Evolutionary conservation across 2,113 vertebrate species (phyloP).

Genomic region (Microcebus jonahi): DNA sequence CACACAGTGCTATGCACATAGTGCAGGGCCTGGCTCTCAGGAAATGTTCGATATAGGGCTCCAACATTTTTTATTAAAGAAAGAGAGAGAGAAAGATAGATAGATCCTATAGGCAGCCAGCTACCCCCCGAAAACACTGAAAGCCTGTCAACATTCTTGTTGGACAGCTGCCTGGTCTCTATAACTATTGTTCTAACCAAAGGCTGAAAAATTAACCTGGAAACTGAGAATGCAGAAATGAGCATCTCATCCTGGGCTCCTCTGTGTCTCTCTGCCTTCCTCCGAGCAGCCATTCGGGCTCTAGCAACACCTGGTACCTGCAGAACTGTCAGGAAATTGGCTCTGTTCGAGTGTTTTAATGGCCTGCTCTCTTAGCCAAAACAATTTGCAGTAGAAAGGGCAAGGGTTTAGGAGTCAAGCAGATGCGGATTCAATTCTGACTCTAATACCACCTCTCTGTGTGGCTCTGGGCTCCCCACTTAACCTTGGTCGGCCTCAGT

Average conservation of each 20-base stretch:
- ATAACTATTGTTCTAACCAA: neutral
- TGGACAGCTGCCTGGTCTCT: neutral
- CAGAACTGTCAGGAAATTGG: neutral
- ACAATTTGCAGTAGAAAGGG: neutral
- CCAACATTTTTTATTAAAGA: neutral
- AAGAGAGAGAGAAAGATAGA: too few species aligned
- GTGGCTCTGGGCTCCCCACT: neutral
- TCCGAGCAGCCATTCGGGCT: neutral
- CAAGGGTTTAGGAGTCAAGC: neutral
- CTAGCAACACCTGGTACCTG: neutral
- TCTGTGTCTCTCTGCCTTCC: neutral
- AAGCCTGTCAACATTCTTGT: neutral
- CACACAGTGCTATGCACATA: neutral
- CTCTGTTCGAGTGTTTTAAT: neutral
- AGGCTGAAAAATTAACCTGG: neutral
- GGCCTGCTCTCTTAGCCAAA: neutral
- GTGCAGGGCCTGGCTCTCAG: neutral
- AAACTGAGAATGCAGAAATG: neutral
- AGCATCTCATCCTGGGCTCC: neutral
- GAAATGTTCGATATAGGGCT: neutral
- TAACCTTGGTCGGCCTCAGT: neutral
- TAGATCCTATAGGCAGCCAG: neutral
- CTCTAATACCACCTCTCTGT: neutral
- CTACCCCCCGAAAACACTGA: neutral
- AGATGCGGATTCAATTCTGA: neutral